Percentiles rank a stretch among this genome's conserved stretches.
phyloP scores from a whole-genome alignment of 2,113 vertebrate genomes.

The Columba janthina region DNA sequence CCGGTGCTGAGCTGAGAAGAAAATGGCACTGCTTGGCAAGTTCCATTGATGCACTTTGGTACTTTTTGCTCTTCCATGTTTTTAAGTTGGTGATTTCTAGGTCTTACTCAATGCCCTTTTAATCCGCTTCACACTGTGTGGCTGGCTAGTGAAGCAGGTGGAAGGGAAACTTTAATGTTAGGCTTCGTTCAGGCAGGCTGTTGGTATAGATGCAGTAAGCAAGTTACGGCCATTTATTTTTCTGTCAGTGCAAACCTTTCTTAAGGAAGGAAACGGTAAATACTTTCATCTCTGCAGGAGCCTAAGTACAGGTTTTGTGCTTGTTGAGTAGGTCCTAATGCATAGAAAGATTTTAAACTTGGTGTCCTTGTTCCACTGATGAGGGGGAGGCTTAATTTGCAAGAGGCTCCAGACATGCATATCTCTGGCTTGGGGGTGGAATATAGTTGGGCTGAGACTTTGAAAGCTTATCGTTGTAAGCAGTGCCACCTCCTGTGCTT shows the following conservation, averaged over 20 bases:
- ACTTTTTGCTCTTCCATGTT: neutral
- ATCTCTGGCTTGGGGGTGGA: neutral
- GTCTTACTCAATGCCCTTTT: neutral
- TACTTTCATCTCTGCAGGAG: neutral
- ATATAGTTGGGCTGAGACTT: neutral
- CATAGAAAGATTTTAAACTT: neutral
- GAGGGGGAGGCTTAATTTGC: neutral
- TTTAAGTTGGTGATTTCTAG: neutral
- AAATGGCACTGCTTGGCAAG: neutral
- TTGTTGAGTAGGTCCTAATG: neutral
- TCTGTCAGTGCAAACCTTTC: neutral
- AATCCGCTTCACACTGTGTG: accelerated
- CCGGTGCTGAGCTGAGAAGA: accelerated
- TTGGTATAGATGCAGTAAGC: accelerated
- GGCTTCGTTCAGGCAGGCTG: neutral
- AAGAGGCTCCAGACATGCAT: neutral
- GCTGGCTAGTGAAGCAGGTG: neutral
- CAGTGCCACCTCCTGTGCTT: neutral
- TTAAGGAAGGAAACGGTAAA: neutral
- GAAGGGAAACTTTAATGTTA: accelerated
- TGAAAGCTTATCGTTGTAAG: constrained; percentile 12
- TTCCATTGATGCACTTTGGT: accelerated
- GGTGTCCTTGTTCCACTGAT: neutral
- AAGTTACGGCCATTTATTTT: neutral
- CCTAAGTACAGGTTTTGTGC: neutral